Conservation (phyloP, 2,113 vertebrate species). For the Tragelaphus scriptus region DNA sequence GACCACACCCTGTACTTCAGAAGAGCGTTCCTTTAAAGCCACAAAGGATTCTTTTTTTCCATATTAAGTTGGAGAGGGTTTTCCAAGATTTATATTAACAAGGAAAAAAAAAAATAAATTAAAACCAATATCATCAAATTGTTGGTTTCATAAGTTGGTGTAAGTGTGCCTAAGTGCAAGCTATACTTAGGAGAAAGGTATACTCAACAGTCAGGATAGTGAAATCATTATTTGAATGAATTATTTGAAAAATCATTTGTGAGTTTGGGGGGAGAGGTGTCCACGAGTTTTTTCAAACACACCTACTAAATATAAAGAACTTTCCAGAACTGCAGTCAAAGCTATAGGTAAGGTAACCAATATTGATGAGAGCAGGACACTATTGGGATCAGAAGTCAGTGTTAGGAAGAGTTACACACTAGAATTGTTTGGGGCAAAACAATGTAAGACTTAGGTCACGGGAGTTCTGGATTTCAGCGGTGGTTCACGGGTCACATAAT, state of each 20-base stretch:
- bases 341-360: neutral
- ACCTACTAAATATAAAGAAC: neutral
- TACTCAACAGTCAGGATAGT: neutral
- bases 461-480: neutral
- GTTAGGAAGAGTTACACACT: neutral
- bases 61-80: neutral
- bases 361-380: neutral
- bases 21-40: neutral
- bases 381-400: neutral
- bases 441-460: neutral
- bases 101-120: neutral
- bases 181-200: neutral
- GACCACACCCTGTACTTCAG: neutral
- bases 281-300: neutral
- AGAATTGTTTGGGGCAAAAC: neutral
- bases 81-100: neutral
- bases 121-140: neutral
- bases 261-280: neutral
- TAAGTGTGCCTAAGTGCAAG: neutral
- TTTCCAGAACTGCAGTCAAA: neutral
- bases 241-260: neutral
- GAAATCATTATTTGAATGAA: neutral
- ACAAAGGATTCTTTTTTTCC: neutral
- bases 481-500: neutral
- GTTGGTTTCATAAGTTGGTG: neutral